A percentile compares a stretch with the other conserved stretches of the same genome.
These are phyloP conservation scores for Drosophila macrospina DNA, from an alignment of 2,888 invertebrate genomes.

Conservation along the genomic window DNA sequence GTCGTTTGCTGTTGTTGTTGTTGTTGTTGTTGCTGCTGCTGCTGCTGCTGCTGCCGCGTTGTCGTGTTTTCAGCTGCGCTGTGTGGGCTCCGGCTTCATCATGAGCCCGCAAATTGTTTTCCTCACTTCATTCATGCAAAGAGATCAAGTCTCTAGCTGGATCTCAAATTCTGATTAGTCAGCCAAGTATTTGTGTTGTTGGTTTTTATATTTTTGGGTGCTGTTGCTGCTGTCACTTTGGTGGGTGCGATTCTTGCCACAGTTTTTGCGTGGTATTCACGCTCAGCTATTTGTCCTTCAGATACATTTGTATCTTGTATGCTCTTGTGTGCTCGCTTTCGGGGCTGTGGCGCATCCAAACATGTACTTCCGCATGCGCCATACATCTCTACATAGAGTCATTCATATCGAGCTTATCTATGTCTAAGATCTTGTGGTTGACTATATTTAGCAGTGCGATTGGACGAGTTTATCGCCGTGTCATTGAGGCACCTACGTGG, in stretches of 20 bases:
- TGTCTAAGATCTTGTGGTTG: constrained; percentile 47
- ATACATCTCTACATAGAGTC: constrained; percentile 43
- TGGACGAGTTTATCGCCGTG: constrained; percentile 40
- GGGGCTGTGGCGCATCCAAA: constrained; percentile 62
- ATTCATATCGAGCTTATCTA: constrained; percentile 29
- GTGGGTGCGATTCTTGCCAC: constrained; percentile 75
- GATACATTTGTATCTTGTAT: constrained; percentile 49
- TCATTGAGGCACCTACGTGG: constrained; percentile 43
- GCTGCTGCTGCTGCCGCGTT: constrained; percentile 45
- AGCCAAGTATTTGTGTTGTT: constrained; percentile 43
- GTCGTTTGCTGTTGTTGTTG: not conserved
- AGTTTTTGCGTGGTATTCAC: constrained; percentile 66
- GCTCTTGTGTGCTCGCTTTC: constrained; percentile 9
- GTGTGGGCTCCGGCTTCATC: constrained; percentile 72
- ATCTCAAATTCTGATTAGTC: constrained; percentile 65
- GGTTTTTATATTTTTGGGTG: constrained; percentile 16
- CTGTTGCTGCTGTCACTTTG: constrained; percentile 37
- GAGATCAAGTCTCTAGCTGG: constrained; percentile 34
- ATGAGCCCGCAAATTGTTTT: constrained; percentile 60
- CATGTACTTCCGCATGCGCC: constrained; percentile 62
- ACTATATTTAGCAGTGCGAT: constrained; percentile 61
- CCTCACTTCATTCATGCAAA: constrained; percentile 62
- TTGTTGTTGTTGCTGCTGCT: constrained; percentile 64
- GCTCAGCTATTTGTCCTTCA: constrained; percentile 69
- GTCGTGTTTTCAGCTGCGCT: constrained; percentile 50